A percentile compares a stretch with the other conserved stretches of the same genome.
Evolutionary conservation across 1,140 invertebrate genomes (phyloP).

Genomic region (Pachyrhynchus sulphureomaculatus): DNA sequence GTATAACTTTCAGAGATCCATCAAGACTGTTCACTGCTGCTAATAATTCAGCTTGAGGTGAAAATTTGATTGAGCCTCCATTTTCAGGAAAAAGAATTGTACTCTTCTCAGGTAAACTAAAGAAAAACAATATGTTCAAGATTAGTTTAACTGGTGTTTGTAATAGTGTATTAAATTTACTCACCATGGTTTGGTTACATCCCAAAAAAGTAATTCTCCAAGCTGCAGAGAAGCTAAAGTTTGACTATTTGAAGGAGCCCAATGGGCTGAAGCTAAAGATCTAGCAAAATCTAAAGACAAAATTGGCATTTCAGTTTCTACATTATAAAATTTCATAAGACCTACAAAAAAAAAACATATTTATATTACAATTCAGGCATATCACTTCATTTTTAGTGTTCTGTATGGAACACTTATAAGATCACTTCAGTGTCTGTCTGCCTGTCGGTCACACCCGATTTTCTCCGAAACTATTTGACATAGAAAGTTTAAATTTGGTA

Average conservation of each 20-base stretch:
- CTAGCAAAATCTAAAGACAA: conserved; percentile 68
- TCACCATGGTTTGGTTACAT: conserved; percentile 61
- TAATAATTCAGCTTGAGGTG: conserved; percentile 57
- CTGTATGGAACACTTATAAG: no score
- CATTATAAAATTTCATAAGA: conserved; percentile 67
- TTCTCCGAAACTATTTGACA: no score
- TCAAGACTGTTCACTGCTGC: conserved; percentile 63
- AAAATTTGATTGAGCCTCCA: conserved; percentile 59
- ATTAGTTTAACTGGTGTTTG: no score
- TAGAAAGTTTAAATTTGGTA: no score
- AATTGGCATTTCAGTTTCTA: conserved; percentile 66
- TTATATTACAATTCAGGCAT: background rate
- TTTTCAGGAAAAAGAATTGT: conserved; percentile 60
- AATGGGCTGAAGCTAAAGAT: conserved; percentile 68
- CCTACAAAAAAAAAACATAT: conserved; percentile 2
- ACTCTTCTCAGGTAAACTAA: conserved; percentile 57
- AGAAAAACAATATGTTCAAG: conserved; percentile 37
- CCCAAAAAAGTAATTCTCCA: conserved; percentile 66
- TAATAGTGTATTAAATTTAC: background rate
- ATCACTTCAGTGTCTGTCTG: no score
- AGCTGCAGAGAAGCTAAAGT: conserved; percentile 62
- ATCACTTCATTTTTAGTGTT: no score
- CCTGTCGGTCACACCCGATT: no score
- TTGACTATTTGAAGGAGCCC: conserved; percentile 64
- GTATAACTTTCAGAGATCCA: conserved; percentile 60